Conservation (phyloP, 1,140 invertebrate genomes). For the Pseudomyrmex sp. region DNA sequence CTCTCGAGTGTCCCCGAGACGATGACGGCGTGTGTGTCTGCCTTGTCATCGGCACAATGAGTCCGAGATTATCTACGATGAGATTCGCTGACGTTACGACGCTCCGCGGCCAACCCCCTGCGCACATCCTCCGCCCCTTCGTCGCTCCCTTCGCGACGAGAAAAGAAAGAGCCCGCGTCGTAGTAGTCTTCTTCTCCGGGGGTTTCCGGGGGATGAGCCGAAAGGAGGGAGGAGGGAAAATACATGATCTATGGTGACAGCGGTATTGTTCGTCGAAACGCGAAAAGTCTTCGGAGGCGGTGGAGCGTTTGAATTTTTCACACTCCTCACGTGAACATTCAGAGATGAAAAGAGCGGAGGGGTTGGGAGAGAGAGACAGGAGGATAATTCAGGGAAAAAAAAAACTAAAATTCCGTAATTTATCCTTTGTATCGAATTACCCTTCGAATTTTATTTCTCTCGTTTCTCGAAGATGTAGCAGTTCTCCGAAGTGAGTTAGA, state of each 20-base stretch:
- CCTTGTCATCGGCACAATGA: slow-evolving; percentile 73
- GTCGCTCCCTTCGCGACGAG: slow-evolving; percentile 39
- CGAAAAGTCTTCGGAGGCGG: slow-evolving; percentile 40
- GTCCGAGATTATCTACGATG: slow-evolving; percentile 74
- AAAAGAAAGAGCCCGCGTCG: slow-evolving; percentile 52
- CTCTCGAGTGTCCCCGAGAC: slow-evolving; percentile 49
- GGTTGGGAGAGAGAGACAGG: background rate
- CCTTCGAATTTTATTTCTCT: background rate
- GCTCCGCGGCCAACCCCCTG: slow-evolving; percentile 57
- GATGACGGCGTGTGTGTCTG: slow-evolving; percentile 46
- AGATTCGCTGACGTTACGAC: slow-evolving; percentile 72
- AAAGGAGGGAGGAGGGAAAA: slow-evolving; percentile 58
- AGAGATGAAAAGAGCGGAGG: too few species aligned
- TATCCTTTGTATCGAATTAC: background rate
- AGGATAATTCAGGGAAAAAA: background rate
- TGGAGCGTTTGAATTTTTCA: slow-evolving; percentile 53
- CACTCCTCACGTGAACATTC: slow-evolving; percentile 23
- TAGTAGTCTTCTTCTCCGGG: slow-evolving; percentile 33
- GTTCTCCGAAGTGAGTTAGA: too few species aligned
- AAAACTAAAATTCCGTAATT: background rate
- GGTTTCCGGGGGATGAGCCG: slow-evolving; percentile 39
- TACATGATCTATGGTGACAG: slow-evolving; percentile 64
- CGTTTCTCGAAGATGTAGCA: background rate
- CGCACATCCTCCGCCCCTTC: slow-evolving; percentile 21
- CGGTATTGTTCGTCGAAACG: slow-evolving; percentile 63